Base-by-base conservation (phyloP, 92 coral and sea anemone species). In the Palythoa grandiflora region DNA sequence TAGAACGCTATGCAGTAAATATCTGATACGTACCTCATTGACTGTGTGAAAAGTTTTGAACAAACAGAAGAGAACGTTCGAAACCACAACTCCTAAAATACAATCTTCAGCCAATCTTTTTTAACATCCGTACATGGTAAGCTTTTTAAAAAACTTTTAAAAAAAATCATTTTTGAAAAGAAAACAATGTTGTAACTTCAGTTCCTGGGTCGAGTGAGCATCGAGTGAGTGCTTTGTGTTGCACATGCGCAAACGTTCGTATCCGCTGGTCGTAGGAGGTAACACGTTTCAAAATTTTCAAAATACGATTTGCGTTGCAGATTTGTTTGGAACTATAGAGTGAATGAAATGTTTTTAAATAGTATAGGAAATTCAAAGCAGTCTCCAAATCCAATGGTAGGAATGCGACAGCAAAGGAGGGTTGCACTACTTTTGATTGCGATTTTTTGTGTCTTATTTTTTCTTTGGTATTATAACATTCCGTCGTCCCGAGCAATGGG, bases 361-460 rank as follows among this genome's bases (percentile, higher is more conserved):
- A 65, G 5, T 17, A 17, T 21, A 3, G 38, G 8, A 3, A n/a
- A 15, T 8, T 17, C 73, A 0, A 79, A 79, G 17, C 84, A 60
- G 38, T 61, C 84, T 79, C 84, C 54, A 38, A 79, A 38, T 61
- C 73, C 84, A 79, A 79, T 60, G 84, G 52, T 21, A 39, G 84
- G 84, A 40, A 61, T 60, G 72, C 66, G 84, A 17, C 72, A 78
- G n/a, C 83, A 79, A 40, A 52, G 84, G 12, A 79, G 73, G 37
- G 1, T 61, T 61, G 53, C 38, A 17, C 35, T 59, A 17, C 16
- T 79, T 39, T 38, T 61, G 73, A n/a, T 79, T 61, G 72, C 59
- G 38, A 9, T 79, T 15, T 61, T 79, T 16, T 2, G 38, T 79
- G 44, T 79, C 14, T 55, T 61, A 17, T 38, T 61, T 20, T 79